Evolutionary conservation across 2,888 invertebrate genomes (phyloP), one percentile per base, ranked within the genome.

Genomic region (Ferrisia virgata): DNA sequence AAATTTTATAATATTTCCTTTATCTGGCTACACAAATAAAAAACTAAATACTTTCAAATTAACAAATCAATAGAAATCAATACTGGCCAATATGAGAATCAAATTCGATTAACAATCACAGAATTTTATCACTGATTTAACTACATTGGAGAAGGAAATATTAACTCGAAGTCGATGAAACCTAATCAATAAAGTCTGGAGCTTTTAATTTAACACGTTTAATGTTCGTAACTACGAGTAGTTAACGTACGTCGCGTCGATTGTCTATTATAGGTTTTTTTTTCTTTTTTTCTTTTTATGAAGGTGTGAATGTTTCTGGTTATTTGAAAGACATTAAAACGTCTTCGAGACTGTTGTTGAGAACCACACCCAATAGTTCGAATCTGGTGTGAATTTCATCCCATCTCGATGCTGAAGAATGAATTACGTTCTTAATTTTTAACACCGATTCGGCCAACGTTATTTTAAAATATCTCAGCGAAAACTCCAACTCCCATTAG

Each of bases 251-350:
- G n/a, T 33, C 36, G n/a, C 31, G n/a, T 33, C 36, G 72, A 6
- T 33, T 72, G 64, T 72, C 33, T 33, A 15, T 1, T 13, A 72
- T 72, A n/a, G 72, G 4, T 72, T 72, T 33, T 28, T 25, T 64
- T 64, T 64, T 64, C 53, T n/a, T n/a, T n/a, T n/a, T n/a, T 39
- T 39, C 39, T 39, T 39, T 39, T 15, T n/a, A 33, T 33, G 72
- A 72, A 72, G 33, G 72, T 72, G 33, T 72, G n/a, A 72, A 72
- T 72, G 72, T 33, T 72, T 33, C 72, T 72, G n/a, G 72, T 72
- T 31, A 72, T 72, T 31, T 28, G 72, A 72, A 72, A 72, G 28
- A 31, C 72, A 72, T 72, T 72, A 72, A 72, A 72, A 72, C 33
- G 33, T 72, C 33, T 72, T 33, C 72, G 33, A 72, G 31, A 6